Evolutionary conservation across 2,113 vertebrate species (phyloP), one percentile per base, ranked within the genome.

Genomic region (Acanthochromis polyacanthus): DNA sequence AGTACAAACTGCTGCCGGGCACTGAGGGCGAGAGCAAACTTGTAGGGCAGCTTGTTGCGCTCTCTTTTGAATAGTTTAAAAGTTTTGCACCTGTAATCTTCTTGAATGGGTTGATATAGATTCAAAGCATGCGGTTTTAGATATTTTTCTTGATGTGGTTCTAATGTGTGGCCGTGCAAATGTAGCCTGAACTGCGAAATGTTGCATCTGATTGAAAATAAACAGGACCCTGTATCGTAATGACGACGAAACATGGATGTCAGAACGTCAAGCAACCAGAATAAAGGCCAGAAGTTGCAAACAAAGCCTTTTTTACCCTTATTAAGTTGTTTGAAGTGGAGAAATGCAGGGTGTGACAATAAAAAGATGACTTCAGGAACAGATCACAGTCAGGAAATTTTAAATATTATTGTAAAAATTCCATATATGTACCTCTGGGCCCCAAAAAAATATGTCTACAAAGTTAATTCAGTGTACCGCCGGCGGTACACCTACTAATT

Each of bases 21-120:
- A 59, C 36, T 14, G 8, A 53, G 36, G 57, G 45, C 28, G 22
- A 4, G 2, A 57, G 25, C 50, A 15, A 69, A 52, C 40, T 32
- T n/a, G 28, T 8, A n/a, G 22, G 38, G 25, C 19, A 55, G 22
- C 38, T 15, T 4, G 1, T 25, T 22, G 43, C 28, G 63, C 5
- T 40, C 23, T 23, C 14, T 32, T 46, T 63, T 63, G 19, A 74
- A 74, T 46, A 22, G 38, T 45, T 64, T 36, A 30, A 45, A 23
- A 32, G 4, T 23, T 70, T 30, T 48, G 46, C 17, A 22, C 14
- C 25, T 15, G 11, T 36, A 22, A 70, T 46, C 10, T 46, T 50
- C 23, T 45, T 46, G 4, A 64, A 51, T 36, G 32, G 32, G 32
- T 36, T 36, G 32, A 36, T 8, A 36, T 36, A 36, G 32, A 36